These are phyloP conservation scores for Ectemnius cavifrons DNA, from an alignment of 2,888 invertebrate species.

Conservation along the genomic window DNA sequence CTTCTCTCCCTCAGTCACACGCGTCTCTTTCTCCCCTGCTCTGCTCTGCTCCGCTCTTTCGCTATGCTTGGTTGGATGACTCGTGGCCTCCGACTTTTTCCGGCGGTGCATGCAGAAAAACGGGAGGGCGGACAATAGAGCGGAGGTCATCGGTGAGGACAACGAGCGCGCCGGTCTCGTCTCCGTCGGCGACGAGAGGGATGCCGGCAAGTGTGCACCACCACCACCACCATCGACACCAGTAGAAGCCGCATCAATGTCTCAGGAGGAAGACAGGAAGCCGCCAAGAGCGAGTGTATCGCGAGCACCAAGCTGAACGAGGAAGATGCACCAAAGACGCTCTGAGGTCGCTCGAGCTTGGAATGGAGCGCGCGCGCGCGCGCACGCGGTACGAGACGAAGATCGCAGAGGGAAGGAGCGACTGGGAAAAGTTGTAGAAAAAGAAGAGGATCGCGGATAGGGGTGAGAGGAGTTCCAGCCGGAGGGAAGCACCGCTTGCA, in stretches of 20 bases:
- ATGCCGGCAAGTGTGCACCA: constrained; percentile 22
- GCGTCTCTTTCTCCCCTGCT: too few relatives aligned
- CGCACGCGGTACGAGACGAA: constrained; percentile 31
- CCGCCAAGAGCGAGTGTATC: not conserved
- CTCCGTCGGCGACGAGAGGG: constrained; percentile 21
- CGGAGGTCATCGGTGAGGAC: constrained; percentile 71
- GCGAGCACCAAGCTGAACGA: constrained; percentile 3
- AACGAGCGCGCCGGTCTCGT: constrained; percentile 12
- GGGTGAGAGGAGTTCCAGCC: constrained; percentile 50
- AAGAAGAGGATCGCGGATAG: constrained; percentile 49
- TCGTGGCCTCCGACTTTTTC: constrained; percentile 60
- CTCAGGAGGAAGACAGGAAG: constrained; percentile 19
- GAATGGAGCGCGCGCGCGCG: not conserved
- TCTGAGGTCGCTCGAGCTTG: constrained; percentile 4
- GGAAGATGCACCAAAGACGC: not conserved
- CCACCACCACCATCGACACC: not conserved
- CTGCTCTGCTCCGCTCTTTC: too few relatives aligned
- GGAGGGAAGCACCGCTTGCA: not conserved
- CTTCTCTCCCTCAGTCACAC: not conserved
- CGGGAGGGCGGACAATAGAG: constrained; percentile 69
- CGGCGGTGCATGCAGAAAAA: constrained; percentile 60
- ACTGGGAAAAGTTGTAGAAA: constrained; percentile 1
- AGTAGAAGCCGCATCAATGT: not conserved
- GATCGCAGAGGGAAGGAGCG: too few relatives aligned
- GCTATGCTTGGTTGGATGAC: constrained; percentile 33